These are phyloP conservation scores for Hydropsyche betteni DNA, from an alignment of 2,888 invertebrate genomes.

Conservation along the genomic window DNA sequence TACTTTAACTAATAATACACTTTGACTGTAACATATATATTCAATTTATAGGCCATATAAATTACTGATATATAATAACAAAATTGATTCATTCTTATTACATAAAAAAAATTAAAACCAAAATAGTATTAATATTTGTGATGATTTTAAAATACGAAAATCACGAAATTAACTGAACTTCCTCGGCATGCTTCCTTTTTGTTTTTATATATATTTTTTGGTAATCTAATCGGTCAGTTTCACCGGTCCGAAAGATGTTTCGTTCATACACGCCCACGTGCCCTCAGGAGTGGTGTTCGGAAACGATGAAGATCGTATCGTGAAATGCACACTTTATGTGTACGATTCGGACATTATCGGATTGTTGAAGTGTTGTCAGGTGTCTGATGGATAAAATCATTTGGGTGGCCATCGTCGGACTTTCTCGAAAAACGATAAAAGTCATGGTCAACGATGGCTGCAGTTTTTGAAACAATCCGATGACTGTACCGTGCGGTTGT, in stretches of 20 bases:
- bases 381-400: constrained; percentile 3
- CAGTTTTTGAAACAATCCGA: too few species aligned
- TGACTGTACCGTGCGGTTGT: too few species aligned
- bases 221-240: constrained; percentile 23
- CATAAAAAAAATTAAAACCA: too few species aligned
- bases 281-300: neutral
- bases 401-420: neutral
- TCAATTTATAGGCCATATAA: too few species aligned
- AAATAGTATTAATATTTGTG: too few species aligned
- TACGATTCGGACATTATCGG: constrained; percentile 7
- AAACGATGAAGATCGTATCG: constrained; percentile 13
- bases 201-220: neutral
- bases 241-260: neutral
- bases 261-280: constrained; percentile 16
- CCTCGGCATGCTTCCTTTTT: neutral
- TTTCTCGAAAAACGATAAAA: too few species aligned
- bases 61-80: too few species aligned
- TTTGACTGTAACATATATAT: too few species aligned
- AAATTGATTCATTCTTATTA: too few species aligned
- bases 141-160: neutral
- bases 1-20: too few species aligned
- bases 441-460: too few species aligned
- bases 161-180: neutral
- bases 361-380: constrained; percentile 13
- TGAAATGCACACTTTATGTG: constrained; percentile 22